Evolutionary conservation across 1,140 invertebrate genomes (phyloP).

Genomic region (Sycophila sp.): DNA sequence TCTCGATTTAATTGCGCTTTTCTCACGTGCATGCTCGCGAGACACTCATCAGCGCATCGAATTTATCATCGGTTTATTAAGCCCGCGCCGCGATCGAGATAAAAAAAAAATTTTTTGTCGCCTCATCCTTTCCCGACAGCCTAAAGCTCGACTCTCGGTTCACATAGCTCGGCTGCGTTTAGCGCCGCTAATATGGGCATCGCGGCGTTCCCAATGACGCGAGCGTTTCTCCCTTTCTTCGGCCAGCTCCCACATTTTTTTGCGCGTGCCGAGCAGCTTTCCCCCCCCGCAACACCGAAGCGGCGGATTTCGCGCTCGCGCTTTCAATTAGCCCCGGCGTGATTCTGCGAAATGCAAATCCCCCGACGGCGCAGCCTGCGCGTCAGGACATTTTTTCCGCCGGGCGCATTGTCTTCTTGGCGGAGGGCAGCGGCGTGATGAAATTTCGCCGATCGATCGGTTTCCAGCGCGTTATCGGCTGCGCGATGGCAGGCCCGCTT

Average conservation of each 20-base stretch:
- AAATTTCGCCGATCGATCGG: background rate
- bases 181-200: background rate
- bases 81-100: too few relatives aligned
- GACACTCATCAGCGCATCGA: background rate
- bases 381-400: background rate
- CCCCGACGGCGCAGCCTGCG: background rate
- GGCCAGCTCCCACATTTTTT: background rate
- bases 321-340: background rate
- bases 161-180: background rate
- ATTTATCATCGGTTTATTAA: too few relatives aligned
- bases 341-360: conserved; percentile 2
- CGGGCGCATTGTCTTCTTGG: background rate
- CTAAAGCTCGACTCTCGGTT: background rate
- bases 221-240: background rate
- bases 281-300: too few relatives aligned
- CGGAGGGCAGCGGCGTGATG: background rate
- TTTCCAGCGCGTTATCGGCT: background rate
- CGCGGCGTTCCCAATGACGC: background rate
- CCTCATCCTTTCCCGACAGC: too few relatives aligned
- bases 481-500: too few relatives aligned
- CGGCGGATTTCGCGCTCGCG: background rate
- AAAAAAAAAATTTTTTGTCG: too few relatives aligned
- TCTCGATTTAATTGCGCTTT: too few relatives aligned
- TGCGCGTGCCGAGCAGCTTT: background rate
- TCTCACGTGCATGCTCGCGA: background rate